Base-by-base conservation (phyloP, 2,797 vertebrate genomes). In the Staurois parvus region DNA sequence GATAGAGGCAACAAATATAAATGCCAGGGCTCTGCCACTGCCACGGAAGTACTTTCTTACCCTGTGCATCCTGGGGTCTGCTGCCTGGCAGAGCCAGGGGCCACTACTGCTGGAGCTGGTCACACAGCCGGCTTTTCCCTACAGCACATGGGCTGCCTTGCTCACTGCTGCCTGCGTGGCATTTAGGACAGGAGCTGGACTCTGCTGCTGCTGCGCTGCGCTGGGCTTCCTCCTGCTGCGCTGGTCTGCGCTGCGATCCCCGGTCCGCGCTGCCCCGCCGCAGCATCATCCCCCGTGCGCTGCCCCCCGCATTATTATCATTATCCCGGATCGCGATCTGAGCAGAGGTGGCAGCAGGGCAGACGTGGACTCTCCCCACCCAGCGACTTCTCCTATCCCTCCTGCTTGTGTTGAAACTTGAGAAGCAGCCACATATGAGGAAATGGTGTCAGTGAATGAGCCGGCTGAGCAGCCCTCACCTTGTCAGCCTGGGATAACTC, bases 1-100 rank as follows among this genome's bases (percentile, higher is more conserved):
- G 88, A 99, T 93, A 48, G 98, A 99, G 76, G 97, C 97, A 5
- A 91, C 90, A 87, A 98, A 97, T 74, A 99, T 96, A 59, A 98
- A 95, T 0, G 95, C 96, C 19, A 99, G 93, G 3, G 96, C 95
- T 89, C 97, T 91, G 87, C 96, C 96, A 87, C 97, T 97, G 74
- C 96, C 97, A 90, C 97, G 93, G 80, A 97, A 94, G 91, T 97
- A 96, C 90, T 94, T 96, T 88, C 94, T 94, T 56, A 96, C 52
- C 90, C 92, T 96, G 89, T 89, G 91, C 93, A 94, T 94, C 77
- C 73, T 89, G 52, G 28, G 77, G 34, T 88, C 66, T 85, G 84
- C 67, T 76, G 68, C 67, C 52, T 15, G 78, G 24, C 40, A 52
- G 15, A 19, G 17, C 13, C 48, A 52, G 17, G 48, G 48, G 4